Evolutionary conservation across 2,888 invertebrate species (phyloP), one percentile per base, ranked within the genome.

Genomic region (Chironomus tentans): DNA sequence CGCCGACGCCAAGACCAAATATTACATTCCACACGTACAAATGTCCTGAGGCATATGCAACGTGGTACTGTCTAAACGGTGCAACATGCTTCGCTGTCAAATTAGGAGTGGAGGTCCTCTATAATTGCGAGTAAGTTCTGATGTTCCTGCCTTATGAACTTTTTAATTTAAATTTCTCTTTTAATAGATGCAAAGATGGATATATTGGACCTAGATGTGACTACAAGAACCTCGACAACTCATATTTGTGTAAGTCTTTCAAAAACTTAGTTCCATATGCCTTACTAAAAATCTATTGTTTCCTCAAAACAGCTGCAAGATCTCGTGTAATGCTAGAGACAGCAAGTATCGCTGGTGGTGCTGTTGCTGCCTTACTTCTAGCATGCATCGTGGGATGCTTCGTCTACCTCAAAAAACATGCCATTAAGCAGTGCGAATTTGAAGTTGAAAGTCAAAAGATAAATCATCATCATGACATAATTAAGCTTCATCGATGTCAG

Each of bases 121-220:
- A 95, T 87, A 96, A 95, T 87, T 96, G 96, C 90, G 93, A 95
- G 91, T 81, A 79, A 80, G 80, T 79, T 70, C 18, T 18, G 10
- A 5, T 10, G 38, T 61, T 21, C 10, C 1, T 70, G 1, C 18
- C 46, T 18, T 47, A 22, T 21, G 3, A 70, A 12, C 13, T 21
- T 48, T 22, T 38, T 69, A 18, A 69, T 1, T 18, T 1, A 22
- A 13, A 12, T 68, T 38, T 65, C 15, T 28, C 15, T 77, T 79
- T 65, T 24, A 22, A 47, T 56, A 80, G 80, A 76, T 96, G 95
- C 86, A 91, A 94, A 81, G 91, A 92, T 83, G 96, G 96, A 80
- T 96, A 91, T 86, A 94, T 95, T 88, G 96, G 96, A 79, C 94
- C 93, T 85, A 90, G 96, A 83, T 96, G 96, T 88, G 96, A 96